Conservation (phyloP, 2,888 invertebrate species). For the Torymus tubicola region DNA sequence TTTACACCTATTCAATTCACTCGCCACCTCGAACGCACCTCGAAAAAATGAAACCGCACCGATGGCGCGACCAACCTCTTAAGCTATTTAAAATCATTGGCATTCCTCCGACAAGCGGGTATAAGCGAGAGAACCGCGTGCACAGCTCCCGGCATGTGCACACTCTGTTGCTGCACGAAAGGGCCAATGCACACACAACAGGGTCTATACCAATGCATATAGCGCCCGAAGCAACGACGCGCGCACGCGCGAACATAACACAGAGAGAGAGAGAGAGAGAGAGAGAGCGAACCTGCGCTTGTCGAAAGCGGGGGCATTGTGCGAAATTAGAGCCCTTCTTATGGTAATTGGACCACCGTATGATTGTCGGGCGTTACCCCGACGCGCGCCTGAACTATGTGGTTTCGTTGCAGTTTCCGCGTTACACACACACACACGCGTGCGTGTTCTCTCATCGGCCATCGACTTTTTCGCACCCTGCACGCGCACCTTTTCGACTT, state of each 20-base stretch:
- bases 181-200: neutral
- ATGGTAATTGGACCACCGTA: constrained; percentile 74
- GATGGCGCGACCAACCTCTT: no score
- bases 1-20: no score
- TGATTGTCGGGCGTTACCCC: constrained; percentile 69
- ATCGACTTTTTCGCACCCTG: neutral
- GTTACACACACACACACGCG: constrained; percentile 49
- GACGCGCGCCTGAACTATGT: constrained; percentile 46
- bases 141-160: no score
- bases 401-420: constrained; percentile 64
- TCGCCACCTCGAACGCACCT: no score
- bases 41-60: no score
- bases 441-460: neutral
- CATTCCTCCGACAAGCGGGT: no score
- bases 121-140: no score
- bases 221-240: constrained; percentile 26
- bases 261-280: neutral
- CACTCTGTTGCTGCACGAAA: neutral
- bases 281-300: constrained; percentile 11
- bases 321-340: constrained; percentile 74
- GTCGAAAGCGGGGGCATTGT: constrained; percentile 67
- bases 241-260: no score
- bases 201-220: neutral
- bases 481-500: neutral
- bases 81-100: no score